Evolutionary conservation across 2,888 invertebrate species (phyloP).

Genomic region (Scaptomyza tumidula): DNA sequence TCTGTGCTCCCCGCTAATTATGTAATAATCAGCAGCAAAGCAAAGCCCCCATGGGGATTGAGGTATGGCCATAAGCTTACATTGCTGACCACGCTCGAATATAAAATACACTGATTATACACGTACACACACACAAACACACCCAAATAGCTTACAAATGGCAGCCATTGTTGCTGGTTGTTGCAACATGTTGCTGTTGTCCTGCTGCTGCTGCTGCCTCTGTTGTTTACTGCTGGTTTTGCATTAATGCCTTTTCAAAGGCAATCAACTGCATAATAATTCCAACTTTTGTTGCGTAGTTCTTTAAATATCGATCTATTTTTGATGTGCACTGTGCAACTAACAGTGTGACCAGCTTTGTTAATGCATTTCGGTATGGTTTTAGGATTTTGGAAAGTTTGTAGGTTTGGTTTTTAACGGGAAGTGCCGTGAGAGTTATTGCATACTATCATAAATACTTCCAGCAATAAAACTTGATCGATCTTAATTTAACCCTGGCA

Average conservation of each 20-base stretch:
- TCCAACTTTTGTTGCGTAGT: conserved; percentile 4
- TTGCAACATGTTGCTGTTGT: conserved; percentile 33
- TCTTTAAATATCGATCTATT: conserved; percentile 1
- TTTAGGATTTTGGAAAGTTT: no score
- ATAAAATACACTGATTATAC: conserved; percentile 54
- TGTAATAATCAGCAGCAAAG: conserved; percentile 50
- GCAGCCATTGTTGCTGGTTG: conserved; percentile 32
- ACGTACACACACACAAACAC: conserved; percentile 6
- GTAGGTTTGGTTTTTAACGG: no score
- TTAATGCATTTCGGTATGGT: no score
- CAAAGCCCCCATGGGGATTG: background rate
- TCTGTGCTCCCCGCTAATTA: conserved; percentile 52
- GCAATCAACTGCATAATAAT: conserved; percentile 54
- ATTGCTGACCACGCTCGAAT: conserved; percentile 48
- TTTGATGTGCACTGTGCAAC: background rate
- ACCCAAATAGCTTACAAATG: conserved; percentile 28
- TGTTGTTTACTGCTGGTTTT: conserved; percentile 16
- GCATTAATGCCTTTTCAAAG: conserved; percentile 54
- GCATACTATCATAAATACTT: no score
- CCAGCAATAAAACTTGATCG: no score
- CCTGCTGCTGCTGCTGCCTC: conserved; percentile 2
- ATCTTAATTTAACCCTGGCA: no score
- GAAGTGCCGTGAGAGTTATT: no score
- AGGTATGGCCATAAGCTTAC: background rate
- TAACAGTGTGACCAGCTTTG: background rate